Evolutionary conservation across 2,888 invertebrate genomes (phyloP), one percentile per base, ranked within the genome.

Genomic region (Deilephila elpenor): DNA sequence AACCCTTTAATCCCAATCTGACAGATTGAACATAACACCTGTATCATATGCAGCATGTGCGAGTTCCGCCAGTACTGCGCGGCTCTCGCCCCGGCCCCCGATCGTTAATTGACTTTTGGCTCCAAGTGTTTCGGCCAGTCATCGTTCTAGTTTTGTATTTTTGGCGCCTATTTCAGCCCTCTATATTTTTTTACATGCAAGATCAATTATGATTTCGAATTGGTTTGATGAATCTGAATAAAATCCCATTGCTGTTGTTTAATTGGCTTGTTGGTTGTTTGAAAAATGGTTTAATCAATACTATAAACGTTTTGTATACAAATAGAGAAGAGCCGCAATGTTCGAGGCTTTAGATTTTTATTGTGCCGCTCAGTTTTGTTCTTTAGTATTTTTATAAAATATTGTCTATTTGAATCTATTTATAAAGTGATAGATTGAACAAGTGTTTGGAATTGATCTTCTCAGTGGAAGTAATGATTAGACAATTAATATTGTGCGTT

Each of bases 221-320:
- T 93, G 93, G 93, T 93, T 93, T 93, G 93, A 93, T 93, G 93
- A 91, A 93, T 92, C 91, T 93, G 92, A 94, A 93, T 93, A 93
- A 92, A 93, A 92, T 93, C 90, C 93, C 91, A 93, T 93, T 92
- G 93, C 90, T 88, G 85, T 92, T 93, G 91, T 89, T 93, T 93
- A 93, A 93, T 93, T 93, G 93, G 84, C 91, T 93, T 84, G 93
- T 92, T 92, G 91, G 87, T 83, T 85, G 89, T 90, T 92, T 91
- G 89, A 92, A 91, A 92, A 90, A 92, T 91, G 89, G 90, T 90
- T 89, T 88, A 89, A 88, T 91, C 90, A 87, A 89, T 89, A 88
- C 84, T 86, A 83, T 87, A 82, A 83, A 82, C 81, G 83, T 83
- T 86, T 84, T 84, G 81, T 85, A 82, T 59, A 59, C 56, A 73